Evolutionary conservation across 2,113 vertebrate genomes (phyloP).

Genomic region (Carassius auratus): DNA sequence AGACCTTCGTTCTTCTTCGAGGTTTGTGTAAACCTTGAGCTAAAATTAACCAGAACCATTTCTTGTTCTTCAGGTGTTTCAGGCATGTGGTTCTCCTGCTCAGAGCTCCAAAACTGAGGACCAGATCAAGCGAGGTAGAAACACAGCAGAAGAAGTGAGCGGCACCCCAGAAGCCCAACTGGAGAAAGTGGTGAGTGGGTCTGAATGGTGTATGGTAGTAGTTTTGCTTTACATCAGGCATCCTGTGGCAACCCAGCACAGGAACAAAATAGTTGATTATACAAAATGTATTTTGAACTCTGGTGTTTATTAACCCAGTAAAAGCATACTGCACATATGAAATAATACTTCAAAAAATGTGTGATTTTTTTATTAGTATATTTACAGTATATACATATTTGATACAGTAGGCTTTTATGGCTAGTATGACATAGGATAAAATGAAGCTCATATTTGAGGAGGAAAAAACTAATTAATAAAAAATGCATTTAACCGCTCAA

Average conservation of each 20-base stretch:
- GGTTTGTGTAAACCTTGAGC: background rate
- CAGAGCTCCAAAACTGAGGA: conserved; percentile 75
- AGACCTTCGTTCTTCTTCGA: too few relatives aligned
- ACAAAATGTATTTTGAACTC: background rate
- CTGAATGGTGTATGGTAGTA: background rate
- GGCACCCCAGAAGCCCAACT: conserved; percentile 65
- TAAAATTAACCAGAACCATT: background rate
- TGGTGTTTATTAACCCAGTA: background rate
- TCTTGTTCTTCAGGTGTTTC: conserved; percentile 79
- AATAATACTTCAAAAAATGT: background rate
- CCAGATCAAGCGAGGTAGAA: conserved; percentile 70
- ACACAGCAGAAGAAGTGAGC: conserved; percentile 70
- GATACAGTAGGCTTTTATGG: background rate
- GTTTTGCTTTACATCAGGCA: background rate
- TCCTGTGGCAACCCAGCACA: background rate
- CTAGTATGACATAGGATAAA: background rate
- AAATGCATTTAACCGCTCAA: background rate
- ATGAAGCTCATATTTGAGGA: background rate
- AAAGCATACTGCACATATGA: background rate
- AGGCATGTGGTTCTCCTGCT: conserved; percentile 84
- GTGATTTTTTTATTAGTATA: background rate
- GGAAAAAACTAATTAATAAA: background rate
- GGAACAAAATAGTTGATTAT: background rate
- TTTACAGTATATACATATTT: background rate
- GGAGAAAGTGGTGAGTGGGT: conserved; percentile 82